These are phyloP conservation scores for Euspilapteryx auroguttella DNA, from an alignment of 2,888 invertebrate genomes.

Conservation along the genomic window DNA sequence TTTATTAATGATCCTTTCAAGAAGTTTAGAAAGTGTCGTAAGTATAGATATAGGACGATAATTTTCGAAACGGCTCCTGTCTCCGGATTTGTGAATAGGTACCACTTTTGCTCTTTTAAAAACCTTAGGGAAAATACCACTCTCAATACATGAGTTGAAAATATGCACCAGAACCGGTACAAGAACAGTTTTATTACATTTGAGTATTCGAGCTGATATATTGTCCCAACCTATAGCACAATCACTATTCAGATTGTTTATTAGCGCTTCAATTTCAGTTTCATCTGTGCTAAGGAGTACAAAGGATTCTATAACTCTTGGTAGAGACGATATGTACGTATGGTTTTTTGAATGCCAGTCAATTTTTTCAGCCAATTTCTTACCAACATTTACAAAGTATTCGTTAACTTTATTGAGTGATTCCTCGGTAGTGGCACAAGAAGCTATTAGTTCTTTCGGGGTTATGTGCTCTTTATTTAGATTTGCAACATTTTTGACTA, in stretches of 20 bases:
- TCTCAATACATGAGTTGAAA: slow-evolving; percentile 1
- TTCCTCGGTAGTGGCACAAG: neutral
- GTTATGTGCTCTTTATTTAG: neutral
- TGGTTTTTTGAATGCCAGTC: neutral
- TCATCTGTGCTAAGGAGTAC: neutral
- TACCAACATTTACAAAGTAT: slow-evolving; percentile 1
- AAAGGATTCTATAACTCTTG: neutral
- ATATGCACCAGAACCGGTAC: neutral
- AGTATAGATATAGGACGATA: slow-evolving; percentile 3
- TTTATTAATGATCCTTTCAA: slow-evolving; percentile 4
- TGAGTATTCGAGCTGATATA: neutral
- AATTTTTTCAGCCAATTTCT: slow-evolving; percentile 1
- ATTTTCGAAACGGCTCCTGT: neutral
- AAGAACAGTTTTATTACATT: neutral
- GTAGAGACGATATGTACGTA: neutral
- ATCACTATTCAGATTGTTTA: neutral
- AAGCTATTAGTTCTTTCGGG: neutral
- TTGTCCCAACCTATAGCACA: neutral
- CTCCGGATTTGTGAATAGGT: slow-evolving; percentile 1
- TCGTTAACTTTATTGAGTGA: neutral
- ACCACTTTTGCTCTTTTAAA: slow-evolving; percentile 1
- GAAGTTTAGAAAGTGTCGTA: neutral
- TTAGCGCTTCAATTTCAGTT: neutral
- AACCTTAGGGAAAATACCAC: neutral
- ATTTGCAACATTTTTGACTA: neutral